A percentile compares a stretch with the other conserved stretches of the same genome.
Conservation (phyloP, 2,888 invertebrate genomes). For the Cremastinae sp. region DNA sequence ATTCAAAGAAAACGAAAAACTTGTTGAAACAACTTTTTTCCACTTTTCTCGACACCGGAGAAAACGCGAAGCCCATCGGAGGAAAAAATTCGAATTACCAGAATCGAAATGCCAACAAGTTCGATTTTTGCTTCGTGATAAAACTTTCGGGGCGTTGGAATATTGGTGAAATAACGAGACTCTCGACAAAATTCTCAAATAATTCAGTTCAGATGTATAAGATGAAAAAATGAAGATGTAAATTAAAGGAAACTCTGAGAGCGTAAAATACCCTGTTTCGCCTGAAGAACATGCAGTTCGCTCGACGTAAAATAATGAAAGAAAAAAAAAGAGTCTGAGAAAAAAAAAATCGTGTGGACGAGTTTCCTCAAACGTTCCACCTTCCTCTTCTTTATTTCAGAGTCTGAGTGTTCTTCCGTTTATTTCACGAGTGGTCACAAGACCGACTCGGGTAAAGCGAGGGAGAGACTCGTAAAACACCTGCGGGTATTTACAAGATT, state of each 20-base stretch:
- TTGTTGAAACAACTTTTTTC: slow-evolving; percentile 5
- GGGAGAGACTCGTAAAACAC: slow-evolving; percentile 26
- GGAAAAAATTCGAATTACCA: too few relatives aligned
- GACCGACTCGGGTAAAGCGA: background rate
- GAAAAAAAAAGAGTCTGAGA: background rate
- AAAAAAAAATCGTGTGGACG: background rate
- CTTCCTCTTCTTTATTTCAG: slow-evolving; percentile 17
- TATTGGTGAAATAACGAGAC: too few relatives aligned
- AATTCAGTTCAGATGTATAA: too few relatives aligned
- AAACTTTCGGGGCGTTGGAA: too few relatives aligned
- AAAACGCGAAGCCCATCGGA: too few relatives aligned
- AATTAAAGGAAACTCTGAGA: too few relatives aligned
- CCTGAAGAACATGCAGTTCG: too few relatives aligned
- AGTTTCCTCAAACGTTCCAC: background rate
- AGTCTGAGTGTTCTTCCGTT: slow-evolving; percentile 24
- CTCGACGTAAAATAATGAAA: background rate
- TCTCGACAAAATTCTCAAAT: too few relatives aligned
- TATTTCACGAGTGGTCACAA: slow-evolving; percentile 19
- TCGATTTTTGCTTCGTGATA: background rate
- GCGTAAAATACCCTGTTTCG: too few relatives aligned
- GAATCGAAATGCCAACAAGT: too few relatives aligned
- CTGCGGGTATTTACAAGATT: slow-evolving; percentile 29
- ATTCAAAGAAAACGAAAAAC: background rate
- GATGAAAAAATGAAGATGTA: too few relatives aligned
- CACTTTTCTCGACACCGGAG: background rate